Percentiles rank a stretch among this genome's conserved stretches.
Conservation (phyloP, 1,140 invertebrate genomes). For the Drosophila pallidifrons region DNA sequence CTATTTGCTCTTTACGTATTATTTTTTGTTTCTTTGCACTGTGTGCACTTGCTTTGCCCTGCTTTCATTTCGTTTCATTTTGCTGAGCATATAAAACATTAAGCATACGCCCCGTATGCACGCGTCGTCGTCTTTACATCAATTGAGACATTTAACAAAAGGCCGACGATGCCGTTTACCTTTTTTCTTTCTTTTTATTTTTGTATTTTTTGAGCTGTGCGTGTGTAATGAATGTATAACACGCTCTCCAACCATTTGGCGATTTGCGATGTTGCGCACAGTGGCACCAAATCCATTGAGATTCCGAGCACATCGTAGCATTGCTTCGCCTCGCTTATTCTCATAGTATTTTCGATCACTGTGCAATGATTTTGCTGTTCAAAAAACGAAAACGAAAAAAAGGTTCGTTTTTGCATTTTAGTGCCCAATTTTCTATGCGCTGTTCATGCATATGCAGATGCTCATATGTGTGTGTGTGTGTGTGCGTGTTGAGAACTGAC, state of each 20-base stretch:
- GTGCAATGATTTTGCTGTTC: constrained; percentile 28
- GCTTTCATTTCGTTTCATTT: constrained; percentile 23
- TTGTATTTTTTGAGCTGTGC: constrained; percentile 7
- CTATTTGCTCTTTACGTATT: constrained; percentile 10
- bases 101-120: constrained; percentile 53
- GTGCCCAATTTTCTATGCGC: constrained; percentile 54
- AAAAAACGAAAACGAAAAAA: constrained; percentile 15
- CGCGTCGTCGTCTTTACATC: constrained; percentile 41
- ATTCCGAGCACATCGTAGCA: background rate
- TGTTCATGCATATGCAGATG: constrained; percentile 49
- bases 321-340: background rate
- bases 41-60: background rate
- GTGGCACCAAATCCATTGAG: constrained; percentile 13
- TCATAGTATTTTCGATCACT: constrained; percentile 10
- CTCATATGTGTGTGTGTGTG: constrained; percentile 18
- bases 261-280: constrained; percentile 5
- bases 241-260: constrained; percentile 24
- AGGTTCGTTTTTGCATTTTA: constrained; percentile 55
- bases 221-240: constrained; percentile 47
- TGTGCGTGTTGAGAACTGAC: constrained; percentile 43
- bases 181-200: constrained; percentile 21
- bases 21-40: too few species aligned
- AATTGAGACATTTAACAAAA: constrained; percentile 78
- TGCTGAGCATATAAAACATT: constrained; percentile 67
- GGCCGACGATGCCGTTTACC: constrained; percentile 58